Percentiles rank a stretch among this genome's conserved stretches.
These are phyloP conservation scores for Tyto alba DNA, from an alignment of 2,113 vertebrate species.

Conservation along the genomic window DNA sequence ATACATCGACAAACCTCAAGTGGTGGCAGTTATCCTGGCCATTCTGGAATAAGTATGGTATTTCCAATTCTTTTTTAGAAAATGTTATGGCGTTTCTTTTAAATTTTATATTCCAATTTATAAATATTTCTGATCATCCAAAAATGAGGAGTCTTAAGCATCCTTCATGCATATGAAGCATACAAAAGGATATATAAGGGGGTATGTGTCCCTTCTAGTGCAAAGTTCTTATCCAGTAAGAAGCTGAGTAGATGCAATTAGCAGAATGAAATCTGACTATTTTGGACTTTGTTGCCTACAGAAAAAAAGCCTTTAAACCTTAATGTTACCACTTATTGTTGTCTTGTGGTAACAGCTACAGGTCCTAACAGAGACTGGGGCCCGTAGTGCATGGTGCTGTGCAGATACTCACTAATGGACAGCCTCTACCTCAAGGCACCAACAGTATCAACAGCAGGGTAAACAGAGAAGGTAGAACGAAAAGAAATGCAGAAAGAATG, in stretches of 20 bases:
- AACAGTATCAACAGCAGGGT: background rate
- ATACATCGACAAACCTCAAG: background rate
- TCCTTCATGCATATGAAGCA: background rate
- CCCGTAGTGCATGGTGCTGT: background rate
- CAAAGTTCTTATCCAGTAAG: background rate
- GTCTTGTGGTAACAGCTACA: background rate
- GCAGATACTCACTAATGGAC: background rate
- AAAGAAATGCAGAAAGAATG: background rate
- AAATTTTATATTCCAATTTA: background rate
- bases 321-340: fast-evolving
- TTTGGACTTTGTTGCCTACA: background rate
- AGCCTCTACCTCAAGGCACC: background rate
- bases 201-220: background rate
- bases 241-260: background rate
- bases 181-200: background rate
- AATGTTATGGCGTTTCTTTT: background rate
- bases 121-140: background rate
- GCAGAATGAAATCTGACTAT: background rate
- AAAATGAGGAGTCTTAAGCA: background rate
- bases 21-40: background rate
- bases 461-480: background rate
- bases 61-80: background rate
- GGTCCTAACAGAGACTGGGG: background rate
- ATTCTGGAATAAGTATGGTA: background rate
- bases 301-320: background rate